Evolutionary conservation across 2,888 invertebrate genomes (phyloP), one percentile per base, ranked within the genome.

Genomic region (Cotesia congregata): DNA sequence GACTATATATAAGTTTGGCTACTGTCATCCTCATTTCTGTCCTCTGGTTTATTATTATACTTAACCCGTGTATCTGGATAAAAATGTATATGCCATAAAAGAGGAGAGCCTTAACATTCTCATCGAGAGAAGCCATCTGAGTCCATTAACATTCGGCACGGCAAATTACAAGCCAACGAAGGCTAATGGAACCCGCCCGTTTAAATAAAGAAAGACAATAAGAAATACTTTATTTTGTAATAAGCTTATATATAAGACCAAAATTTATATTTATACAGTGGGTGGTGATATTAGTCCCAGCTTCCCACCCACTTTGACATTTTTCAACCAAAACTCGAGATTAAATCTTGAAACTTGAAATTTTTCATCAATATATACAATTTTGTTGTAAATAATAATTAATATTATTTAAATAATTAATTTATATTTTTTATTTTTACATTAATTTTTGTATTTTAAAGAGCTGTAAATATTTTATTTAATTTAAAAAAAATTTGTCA

Each of bases 71-170:
- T 50, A 50, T 50, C 50, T 50, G 12, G 7, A 50, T 50, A 12
- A 50, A 50, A 50, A 50, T 50, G 50, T 50, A 50, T 50, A 50
- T 12, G 50, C 9, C 50, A 50, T 50, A 50, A 50, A 50, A 50
- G 50, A 50, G 50, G 79, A 77, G 72, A 77, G 75, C 76, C 77
- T 78, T 79, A 76, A 80, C 72, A 71, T 68, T 75, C 71, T 79
- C 77, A 77, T 80, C 78, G 79, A 78, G 80, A 80, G 72, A 80
- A 79, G 77, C 81, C 82, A 82, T 81, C 78, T 74, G 82, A 84
- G 85, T 85, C 88, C 87, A 89, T 89, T 88, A 89, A 87, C 88
- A 89, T 88, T 88, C 89, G 89, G 88, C 86, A 86, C 86, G 86
- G 88, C 87, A 89, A 89, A 89, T 89, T 89, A 89, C 88, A 89